Conservation (phyloP, 1,140 invertebrate genomes). For the Sesamia nonagrioides region DNA sequence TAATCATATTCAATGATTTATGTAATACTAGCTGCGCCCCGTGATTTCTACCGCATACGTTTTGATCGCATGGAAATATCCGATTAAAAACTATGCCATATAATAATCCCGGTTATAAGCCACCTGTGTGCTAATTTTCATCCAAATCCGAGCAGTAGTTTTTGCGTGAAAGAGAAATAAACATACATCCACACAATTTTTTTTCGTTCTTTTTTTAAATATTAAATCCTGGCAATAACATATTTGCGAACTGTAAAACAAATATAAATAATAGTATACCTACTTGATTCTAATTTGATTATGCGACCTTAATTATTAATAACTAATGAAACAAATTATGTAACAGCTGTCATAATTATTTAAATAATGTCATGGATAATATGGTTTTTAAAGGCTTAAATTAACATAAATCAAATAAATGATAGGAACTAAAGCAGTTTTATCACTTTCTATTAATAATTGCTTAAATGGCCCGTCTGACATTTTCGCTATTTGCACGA, state of each 20-base stretch:
- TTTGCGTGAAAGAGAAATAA: no score
- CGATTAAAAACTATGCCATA: no score
- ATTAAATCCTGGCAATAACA: neutral
- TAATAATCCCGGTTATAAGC: no score
- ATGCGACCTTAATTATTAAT: neutral
- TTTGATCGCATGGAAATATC: no score
- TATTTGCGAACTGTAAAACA: neutral
- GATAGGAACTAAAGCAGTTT: neutral
- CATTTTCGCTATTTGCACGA: neutral
- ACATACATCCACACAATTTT: no score
- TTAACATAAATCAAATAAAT: slow-evolving; percentile 13
- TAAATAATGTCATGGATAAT: neutral
- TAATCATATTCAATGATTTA: neutral
- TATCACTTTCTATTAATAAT: neutral
- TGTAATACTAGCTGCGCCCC: no score
- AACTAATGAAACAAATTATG: slow-evolving; percentile 5
- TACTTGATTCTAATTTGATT: neutral
- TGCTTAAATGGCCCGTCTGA: neutral
- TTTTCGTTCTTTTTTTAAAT: no score
- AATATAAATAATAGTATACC: neutral
- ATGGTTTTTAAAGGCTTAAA: slow-evolving; percentile 14
- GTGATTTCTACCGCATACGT: no score
- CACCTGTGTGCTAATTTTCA: no score
- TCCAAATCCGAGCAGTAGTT: no score
- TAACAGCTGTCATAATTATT: slow-evolving; percentile 28